Evolutionary conservation across 2,113 vertebrate genomes (phyloP).

Genomic region (Macaca fascicularis): T2T-MFA8v1.1 NC_088385.1:22964001-22964500

Average conservation of each 20-base stretch:
- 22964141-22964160: too few relatives aligned
- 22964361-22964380: not conserved
- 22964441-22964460: not conserved
- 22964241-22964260: not conserved
- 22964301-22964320: not conserved
- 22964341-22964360: not conserved
- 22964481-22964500: not conserved
- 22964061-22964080: too few relatives aligned
- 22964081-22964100: too few relatives aligned
- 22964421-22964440: not conserved
- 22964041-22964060: too few relatives aligned
- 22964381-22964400: not conserved
- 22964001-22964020: too few relatives aligned
- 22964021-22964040: too few relatives aligned
- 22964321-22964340: not conserved
- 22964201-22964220: too few relatives aligned
- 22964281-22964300: not conserved
- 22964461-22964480: not conserved
- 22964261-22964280: constrained; percentile 19
- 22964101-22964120: too few relatives aligned
- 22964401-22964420: not conserved
- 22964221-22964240: too few relatives aligned
- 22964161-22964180: too few relatives aligned
- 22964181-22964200: too few relatives aligned
- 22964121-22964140: too few relatives aligned